A percentile compares a stretch with the other conserved stretches of the same genome.
Conservation (phyloP, 2,113 vertebrate species). For the Chaetops frenatus region DNA sequence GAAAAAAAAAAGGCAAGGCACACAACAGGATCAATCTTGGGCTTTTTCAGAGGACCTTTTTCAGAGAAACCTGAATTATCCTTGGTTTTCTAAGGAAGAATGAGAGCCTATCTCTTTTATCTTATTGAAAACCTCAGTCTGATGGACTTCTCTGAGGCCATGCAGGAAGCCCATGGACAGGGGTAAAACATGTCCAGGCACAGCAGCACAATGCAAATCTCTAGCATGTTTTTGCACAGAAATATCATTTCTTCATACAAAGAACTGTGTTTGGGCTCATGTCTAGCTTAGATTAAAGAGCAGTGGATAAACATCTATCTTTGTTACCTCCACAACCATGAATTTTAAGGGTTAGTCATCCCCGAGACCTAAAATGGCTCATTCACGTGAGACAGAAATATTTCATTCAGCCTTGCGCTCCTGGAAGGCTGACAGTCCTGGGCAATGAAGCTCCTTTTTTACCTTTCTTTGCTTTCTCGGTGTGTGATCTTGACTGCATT, state of each 20-base stretch:
- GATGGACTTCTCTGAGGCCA: background rate
- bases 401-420: background rate
- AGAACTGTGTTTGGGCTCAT: background rate
- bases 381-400: background rate
- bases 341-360: constrained; percentile 29
- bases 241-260: background rate
- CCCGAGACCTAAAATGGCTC: background rate
- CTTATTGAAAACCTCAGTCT: background rate
- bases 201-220: background rate
- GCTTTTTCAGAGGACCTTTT: background rate
- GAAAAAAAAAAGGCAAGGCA: background rate
- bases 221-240: background rate
- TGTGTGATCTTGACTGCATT: constrained; percentile 30
- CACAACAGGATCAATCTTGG: background rate
- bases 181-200: background rate
- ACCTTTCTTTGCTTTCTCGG: background rate
- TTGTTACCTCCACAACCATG: constrained; percentile 22
- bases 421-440: background rate
- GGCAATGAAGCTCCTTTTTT: background rate
- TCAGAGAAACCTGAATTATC: background rate
- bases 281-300: constrained; percentile 20
- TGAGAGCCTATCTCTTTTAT: background rate
- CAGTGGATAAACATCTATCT: background rate
- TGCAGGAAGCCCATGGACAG: rapidly evolving
- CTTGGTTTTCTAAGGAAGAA: background rate